Percentiles rank a stretch among this genome's conserved stretches.
phyloP scores from a whole-genome alignment of 2,888 invertebrate species.

The Cremastinae sp. region DNA sequence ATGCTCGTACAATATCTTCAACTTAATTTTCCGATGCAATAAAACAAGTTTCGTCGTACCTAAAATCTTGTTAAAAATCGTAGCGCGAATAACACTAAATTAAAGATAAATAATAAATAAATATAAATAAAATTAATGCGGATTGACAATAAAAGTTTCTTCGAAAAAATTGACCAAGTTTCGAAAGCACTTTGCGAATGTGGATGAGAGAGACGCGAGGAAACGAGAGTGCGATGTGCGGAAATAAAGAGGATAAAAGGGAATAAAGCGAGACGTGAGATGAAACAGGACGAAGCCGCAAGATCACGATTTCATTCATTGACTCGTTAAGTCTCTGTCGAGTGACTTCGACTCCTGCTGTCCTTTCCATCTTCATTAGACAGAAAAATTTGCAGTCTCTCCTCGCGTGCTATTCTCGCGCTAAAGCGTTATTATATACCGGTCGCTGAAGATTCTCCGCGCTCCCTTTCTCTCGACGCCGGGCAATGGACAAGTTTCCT shows the following conservation, averaged over 20 bases:
- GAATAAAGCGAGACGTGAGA: conserved; percentile 23
- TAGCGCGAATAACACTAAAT: no score
- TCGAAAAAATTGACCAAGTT: no score
- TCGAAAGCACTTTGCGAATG: conserved; percentile 2
- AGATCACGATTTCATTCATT: conserved; percentile 61
- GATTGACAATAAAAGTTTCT: no score
- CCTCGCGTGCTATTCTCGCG: background rate
- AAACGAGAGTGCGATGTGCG: background rate
- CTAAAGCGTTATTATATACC: background rate
- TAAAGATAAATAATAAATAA: no score
- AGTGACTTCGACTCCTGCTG: background rate
- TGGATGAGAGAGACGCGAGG: background rate
- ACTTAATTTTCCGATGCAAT: no score
- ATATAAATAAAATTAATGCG: no score
- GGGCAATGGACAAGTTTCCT: conserved; percentile 16
- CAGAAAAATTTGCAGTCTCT: background rate
- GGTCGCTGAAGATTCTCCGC: conserved; percentile 20
- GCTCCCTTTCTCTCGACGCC: conserved; percentile 18
- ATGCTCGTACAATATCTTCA: no score
- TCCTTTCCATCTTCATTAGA: background rate
- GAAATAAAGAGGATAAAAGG: conserved; percentile 18
- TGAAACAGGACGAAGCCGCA: conserved; percentile 46
- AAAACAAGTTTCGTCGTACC: no score
- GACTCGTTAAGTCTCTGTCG: conserved; percentile 48
- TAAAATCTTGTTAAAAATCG: no score